Conservation (phyloP, 2,113 vertebrate genomes). For the Mystacornis crossleyi region DNA sequence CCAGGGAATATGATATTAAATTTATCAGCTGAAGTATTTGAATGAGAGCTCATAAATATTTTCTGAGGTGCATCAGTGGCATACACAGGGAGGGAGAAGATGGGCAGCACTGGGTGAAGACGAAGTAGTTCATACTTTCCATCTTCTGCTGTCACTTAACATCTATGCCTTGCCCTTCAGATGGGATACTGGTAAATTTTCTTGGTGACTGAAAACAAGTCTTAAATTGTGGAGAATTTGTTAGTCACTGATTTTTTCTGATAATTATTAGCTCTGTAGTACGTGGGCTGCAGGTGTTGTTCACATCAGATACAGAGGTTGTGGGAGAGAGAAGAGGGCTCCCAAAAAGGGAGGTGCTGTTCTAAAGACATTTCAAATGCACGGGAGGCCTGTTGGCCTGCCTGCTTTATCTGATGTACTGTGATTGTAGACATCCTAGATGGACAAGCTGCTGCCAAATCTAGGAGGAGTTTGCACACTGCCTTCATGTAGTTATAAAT, state of each 20-base stretch:
- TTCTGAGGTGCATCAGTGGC: conserved; percentile 38
- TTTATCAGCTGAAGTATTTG: conserved; percentile 67
- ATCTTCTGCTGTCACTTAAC: neutral
- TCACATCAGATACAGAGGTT: fast-evolving
- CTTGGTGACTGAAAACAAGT: neutral
- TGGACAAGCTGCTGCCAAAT: neutral
- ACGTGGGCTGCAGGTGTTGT: neutral
- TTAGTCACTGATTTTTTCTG: neutral
- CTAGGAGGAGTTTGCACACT: neutral
- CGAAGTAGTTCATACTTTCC: neutral
- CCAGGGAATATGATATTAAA: conserved; percentile 64
- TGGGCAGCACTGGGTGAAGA: neutral
- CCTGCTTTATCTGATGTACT: fast-evolving
- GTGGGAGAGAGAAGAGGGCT: neutral
- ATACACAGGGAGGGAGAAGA: neutral
- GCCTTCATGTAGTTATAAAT: neutral
- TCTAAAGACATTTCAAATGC: neutral
- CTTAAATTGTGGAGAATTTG: neutral
- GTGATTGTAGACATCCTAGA: neutral
- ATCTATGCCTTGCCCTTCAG: neutral
- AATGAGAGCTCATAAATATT: conserved; percentile 71
- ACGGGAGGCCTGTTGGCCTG: neutral
- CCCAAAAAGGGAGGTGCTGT: neutral
- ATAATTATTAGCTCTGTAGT: neutral
- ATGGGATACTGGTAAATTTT: neutral